phyloP scores from a whole-genome alignment of 2,113 vertebrate species.

The Burhinus bistriatus region DNA sequence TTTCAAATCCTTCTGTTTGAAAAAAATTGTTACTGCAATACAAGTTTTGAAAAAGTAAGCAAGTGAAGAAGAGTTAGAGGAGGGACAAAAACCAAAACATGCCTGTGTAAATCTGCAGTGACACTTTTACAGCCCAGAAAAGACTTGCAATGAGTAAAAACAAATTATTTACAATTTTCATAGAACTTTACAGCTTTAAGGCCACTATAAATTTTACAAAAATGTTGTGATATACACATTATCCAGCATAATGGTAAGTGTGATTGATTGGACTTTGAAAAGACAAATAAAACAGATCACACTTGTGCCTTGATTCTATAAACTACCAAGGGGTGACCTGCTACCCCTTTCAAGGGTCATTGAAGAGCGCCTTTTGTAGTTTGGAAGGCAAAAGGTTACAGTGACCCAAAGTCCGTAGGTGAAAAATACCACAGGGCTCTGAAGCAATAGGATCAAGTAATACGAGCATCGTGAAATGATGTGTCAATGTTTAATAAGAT shows the following conservation, averaged over 20 bases:
- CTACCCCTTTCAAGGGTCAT: not conserved
- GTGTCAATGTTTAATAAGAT: not conserved
- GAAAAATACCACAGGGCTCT: not conserved
- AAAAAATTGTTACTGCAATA: not conserved
- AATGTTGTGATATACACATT: not conserved
- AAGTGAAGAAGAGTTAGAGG: not conserved
- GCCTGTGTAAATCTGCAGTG: not conserved
- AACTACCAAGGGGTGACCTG: not conserved
- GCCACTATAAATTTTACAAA: not conserved
- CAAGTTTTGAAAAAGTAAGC: not conserved
- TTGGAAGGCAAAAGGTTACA: not conserved
- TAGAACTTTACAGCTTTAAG: not conserved
- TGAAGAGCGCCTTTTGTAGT: not conserved
- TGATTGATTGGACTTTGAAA: not conserved
- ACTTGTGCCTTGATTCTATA: not conserved
- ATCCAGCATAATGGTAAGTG: not conserved
- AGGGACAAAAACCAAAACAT: not conserved
- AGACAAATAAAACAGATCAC: not conserved
- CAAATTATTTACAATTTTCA: not conserved
- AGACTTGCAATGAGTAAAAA: not conserved
- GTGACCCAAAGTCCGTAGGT: too few relatives aligned
- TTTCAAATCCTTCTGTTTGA: not conserved
- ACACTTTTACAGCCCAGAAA: not conserved
- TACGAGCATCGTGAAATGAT: not conserved
- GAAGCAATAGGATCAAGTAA: not conserved